Evolutionary conservation across 1,140 invertebrate species (phyloP).

Genomic region (Drosophila grimshawi): DNA sequence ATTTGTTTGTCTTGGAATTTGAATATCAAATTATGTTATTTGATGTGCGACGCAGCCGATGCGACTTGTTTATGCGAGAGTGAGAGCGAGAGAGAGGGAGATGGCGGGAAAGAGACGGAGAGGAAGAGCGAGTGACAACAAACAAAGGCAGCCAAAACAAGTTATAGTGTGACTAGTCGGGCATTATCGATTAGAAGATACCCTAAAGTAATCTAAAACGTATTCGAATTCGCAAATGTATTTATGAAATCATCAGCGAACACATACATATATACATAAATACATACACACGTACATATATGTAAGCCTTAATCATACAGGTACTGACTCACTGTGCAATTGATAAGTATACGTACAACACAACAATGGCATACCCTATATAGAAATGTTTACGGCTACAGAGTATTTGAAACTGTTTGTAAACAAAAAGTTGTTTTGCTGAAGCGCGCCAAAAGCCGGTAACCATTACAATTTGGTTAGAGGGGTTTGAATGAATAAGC

Average conservation of each 20-base stretch:
- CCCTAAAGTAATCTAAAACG: background rate
- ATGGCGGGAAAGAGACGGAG: background rate
- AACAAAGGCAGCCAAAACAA: slow-evolving; percentile 25
- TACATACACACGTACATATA: too few species aligned
- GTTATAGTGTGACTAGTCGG: background rate
- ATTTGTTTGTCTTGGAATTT: slow-evolving; percentile 76
- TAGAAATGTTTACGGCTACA: background rate
- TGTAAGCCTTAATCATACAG: too few species aligned
- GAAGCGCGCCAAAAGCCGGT: slow-evolving; percentile 55
- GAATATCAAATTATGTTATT: slow-evolving; percentile 80
- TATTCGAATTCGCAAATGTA: background rate
- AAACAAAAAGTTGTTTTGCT: slow-evolving; percentile 74
- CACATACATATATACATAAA: too few species aligned
- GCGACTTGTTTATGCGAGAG: slow-evolving; percentile 39
- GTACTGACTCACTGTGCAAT: too few species aligned
- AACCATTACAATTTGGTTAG: slow-evolving; percentile 58
- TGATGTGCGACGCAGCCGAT: slow-evolving; percentile 44
- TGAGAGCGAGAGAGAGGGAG: background rate
- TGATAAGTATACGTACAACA: too few species aligned
- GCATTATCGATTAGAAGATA: background rate
- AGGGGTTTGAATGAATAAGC: slow-evolving; percentile 36
- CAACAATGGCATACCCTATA: background rate
- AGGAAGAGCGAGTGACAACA: slow-evolving; percentile 28
- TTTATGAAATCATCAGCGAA: too few species aligned
- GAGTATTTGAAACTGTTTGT: slow-evolving; percentile 60